phyloP scores from a whole-genome alignment of 2,888 invertebrate genomes.

The Melanotus villosus region DNA sequence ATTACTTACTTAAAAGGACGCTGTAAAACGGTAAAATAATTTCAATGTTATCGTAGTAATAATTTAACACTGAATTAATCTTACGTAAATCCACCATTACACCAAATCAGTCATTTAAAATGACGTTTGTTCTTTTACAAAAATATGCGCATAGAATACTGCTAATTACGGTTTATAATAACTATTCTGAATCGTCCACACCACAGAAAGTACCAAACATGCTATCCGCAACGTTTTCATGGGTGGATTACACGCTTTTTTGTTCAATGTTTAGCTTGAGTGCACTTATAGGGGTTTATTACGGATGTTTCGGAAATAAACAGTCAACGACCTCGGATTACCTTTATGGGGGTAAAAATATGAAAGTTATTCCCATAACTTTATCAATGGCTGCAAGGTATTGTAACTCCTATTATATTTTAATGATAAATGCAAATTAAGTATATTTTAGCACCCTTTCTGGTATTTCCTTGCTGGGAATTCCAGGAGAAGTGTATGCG shows the following conservation, averaged over 20 bases:
- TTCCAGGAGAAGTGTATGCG: constrained; percentile 82
- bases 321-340: constrained; percentile 76
- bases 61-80: no score
- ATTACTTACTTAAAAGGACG: no score
- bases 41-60: no score
- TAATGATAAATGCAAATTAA: neutral
- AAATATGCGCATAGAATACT: no score
- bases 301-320: constrained; percentile 69
- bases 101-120: no score
- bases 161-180: no score
- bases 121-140: no score
- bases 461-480: constrained; percentile 81
- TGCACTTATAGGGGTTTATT: constrained; percentile 70
- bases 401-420: neutral
- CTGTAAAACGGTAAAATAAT: no score
- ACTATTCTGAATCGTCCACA: no score
- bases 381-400: constrained; percentile 79
- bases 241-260: constrained; percentile 70
- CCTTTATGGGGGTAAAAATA: constrained; percentile 76
- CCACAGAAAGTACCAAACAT: neutral
- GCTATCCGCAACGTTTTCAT: constrained; percentile 34
- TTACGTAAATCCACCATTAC: no score
- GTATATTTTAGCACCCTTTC: constrained; percentile 75
- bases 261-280: constrained; percentile 67
- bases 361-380: constrained; percentile 78